These are phyloP conservation scores for Melopsittacus undulatus DNA, from an alignment of 2,797 vertebrate genomes.

Conservation along the genomic window DNA sequence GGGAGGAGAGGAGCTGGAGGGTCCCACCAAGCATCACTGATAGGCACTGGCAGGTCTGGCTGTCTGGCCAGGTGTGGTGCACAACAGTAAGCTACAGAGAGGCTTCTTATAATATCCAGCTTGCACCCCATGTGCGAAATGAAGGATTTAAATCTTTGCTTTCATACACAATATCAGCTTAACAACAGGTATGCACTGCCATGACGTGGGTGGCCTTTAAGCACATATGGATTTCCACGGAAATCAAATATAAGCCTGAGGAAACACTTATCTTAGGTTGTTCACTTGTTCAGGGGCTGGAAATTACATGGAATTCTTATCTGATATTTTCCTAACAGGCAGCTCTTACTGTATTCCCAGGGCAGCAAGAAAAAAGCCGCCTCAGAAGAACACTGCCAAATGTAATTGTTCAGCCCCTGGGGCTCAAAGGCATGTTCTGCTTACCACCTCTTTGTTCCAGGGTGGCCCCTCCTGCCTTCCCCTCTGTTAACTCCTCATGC, in stretches of 20 bases:
- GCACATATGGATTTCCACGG: conserved; percentile 70
- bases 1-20: neutral
- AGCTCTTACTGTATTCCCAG: conserved; percentile 61
- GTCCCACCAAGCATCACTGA: neutral
- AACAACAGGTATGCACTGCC: conserved; percentile 49
- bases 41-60: neutral
- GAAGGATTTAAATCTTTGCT: conserved; percentile 44
- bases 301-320: conserved; percentile 76
- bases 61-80: neutral
- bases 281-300: conserved; percentile 73
- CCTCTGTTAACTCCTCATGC: conserved; percentile 41
- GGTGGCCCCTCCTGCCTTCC: conserved; percentile 69
- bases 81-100: neutral
- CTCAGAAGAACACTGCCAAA: conserved; percentile 63
- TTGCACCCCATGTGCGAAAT: neutral
- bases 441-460: conserved; percentile 73
- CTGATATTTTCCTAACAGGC: conserved; percentile 73
- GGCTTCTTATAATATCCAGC: neutral
- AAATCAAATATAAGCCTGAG: conserved; percentile 70
- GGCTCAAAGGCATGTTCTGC: conserved; percentile 61
- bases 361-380: conserved; percentile 50
- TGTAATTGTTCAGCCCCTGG: conserved; percentile 68
- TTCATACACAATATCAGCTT: conserved; percentile 42
- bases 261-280: conserved; percentile 70
- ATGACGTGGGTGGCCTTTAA: conserved; percentile 72